Base-by-base conservation (phyloP, 92 coral and sea anemone genomes). In the Pocillopora meandrina region DNA sequence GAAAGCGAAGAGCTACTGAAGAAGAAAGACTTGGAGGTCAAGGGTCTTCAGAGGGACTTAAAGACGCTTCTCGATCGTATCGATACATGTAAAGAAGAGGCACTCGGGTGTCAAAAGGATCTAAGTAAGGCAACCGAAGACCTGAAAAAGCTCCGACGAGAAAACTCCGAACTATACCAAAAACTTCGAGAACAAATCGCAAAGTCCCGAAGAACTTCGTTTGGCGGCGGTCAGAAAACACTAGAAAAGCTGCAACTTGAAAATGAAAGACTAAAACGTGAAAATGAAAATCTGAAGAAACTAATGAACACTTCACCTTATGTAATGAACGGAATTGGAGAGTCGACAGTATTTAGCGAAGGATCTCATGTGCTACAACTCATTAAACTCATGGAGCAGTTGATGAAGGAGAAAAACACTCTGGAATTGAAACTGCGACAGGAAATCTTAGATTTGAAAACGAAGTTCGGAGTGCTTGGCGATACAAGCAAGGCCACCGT, bases 351-450 rank as follows among this genome's bases (percentile, higher is more conserved):
- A 12, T 82, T 84, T 18, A 81, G 72, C 42, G 88, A 84, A 83
- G 79, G 92, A 31, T 65, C 93, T 1, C 90, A 94, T 56, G 93
- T 92, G 47, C 65, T 85, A 26, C 93, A 92, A 84, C 92, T 94
- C 71, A 87, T 94, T 61, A 92, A 92, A 79, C 76, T 94, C 62
- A 94, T 94, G 98, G 98, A 94, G 65, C 93, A 94, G 69, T 89
- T 94, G 60, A 90, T 94, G 98, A 86, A 66, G 64, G 98, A 94
- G 86, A 94, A 88, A 79, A 94, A 90, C 77, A 78, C 78, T 26
- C 89, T 94, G 12, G 98, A 94, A 74, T 75, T 92, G 66, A 94
- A 94, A 80, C 76, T 94, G 64, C 85, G 98, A 62, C 88, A 93
- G 70, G 97, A 93, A 84, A 92, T 93, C n/a, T 75, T 90, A 18